Evolutionary conservation across 2,797 vertebrate genomes (phyloP).

Genomic region (Aldrovandia affinis): DNA sequence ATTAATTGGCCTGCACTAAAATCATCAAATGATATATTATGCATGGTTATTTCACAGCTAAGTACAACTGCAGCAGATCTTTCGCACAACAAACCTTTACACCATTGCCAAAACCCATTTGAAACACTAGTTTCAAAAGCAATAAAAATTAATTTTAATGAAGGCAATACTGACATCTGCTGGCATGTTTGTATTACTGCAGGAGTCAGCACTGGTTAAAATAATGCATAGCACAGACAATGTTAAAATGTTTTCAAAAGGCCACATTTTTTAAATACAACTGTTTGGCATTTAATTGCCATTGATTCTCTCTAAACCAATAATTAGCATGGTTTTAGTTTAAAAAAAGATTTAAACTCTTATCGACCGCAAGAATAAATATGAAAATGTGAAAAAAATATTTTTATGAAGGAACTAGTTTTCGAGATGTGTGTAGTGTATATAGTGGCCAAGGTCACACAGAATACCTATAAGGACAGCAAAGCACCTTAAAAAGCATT

Average conservation of each 20-base stretch:
- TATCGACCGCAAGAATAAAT: neutral
- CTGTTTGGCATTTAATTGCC: neutral
- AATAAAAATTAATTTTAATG: conserved; percentile 43
- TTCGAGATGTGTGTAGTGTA: neutral
- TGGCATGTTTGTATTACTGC: conserved; percentile 47
- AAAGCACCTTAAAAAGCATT: neutral
- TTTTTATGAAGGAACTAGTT: neutral
- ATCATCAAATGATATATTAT: neutral
- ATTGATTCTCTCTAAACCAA: neutral
- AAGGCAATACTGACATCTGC: conserved; percentile 68
- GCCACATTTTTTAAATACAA: neutral
- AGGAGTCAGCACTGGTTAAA: conserved; percentile 8
- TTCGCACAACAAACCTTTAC: neutral
- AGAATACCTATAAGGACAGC: neutral
- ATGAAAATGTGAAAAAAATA: neutral
- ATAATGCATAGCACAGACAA: neutral
- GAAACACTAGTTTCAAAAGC: conserved; percentile 48
- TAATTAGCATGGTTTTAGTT: neutral
- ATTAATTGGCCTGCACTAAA: neutral
- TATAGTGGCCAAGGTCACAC: neutral
- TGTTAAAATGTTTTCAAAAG: neutral
- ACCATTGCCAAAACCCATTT: neutral
- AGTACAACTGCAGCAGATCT: neutral
- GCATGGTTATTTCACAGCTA: neutral
- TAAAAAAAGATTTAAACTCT: neutral